Evolutionary conservation across 1,140 invertebrate genomes (phyloP).

Genomic region (Microvelia longipes): DNA sequence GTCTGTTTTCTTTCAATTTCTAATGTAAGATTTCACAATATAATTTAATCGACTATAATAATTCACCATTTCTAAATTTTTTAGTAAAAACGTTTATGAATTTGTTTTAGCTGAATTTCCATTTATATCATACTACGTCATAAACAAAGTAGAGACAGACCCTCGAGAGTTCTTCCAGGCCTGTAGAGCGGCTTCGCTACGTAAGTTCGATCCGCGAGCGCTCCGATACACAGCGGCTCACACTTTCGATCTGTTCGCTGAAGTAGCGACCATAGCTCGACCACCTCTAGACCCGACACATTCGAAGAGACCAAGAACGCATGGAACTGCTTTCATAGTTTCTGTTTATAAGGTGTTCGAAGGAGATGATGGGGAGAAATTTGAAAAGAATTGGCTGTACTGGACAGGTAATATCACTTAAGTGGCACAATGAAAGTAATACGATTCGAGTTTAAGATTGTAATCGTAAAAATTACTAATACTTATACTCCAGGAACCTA

Average conservation of each 20-base stretch:
- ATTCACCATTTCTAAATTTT: no score
- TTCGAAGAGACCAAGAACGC: constrained; percentile 53
- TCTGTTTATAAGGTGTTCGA: constrained; percentile 88
- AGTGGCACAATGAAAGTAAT: neutral
- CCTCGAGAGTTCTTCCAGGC: constrained; percentile 68
- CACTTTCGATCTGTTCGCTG: constrained; percentile 69
- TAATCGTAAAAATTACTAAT: neutral
- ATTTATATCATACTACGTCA: constrained; percentile 77
- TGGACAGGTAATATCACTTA: constrained; percentile 52
- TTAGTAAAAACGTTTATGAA: no score
- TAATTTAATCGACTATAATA: no score
- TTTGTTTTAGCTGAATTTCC: constrained; percentile 62
- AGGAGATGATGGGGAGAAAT: constrained; percentile 75
- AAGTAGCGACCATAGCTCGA: constrained; percentile 75
- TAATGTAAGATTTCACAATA: no score
- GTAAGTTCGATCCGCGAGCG: constrained; percentile 64
- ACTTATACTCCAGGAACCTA: neutral
- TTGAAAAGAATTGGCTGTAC: constrained; percentile 83
- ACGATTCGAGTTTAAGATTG: neutral
- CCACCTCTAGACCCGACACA: constrained; percentile 62
- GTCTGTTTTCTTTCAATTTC: no score
- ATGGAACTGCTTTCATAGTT: constrained; percentile 74
- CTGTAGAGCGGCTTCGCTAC: constrained; percentile 57
- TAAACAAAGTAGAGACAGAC: constrained; percentile 69
- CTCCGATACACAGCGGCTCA: constrained; percentile 68